Conservation (phyloP, 2,113 vertebrate genomes). For the Ranitomeya imitator region DNA sequence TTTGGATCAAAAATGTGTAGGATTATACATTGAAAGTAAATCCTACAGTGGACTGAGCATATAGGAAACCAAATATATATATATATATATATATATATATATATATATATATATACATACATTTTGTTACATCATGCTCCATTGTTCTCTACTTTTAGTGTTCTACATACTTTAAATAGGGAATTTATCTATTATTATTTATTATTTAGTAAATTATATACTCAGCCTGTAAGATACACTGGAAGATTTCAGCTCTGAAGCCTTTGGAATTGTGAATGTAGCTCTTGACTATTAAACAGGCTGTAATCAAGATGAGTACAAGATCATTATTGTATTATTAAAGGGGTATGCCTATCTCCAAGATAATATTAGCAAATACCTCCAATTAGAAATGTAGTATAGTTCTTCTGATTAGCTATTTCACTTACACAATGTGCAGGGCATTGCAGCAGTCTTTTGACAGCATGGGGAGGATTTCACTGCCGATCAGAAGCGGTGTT, state of each 20-base stretch:
- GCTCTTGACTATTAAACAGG: not conserved
- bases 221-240: too few relatives aligned
- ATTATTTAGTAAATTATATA: too few relatives aligned
- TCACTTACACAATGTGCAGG: too few relatives aligned
- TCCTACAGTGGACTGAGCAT: slow-evolving; percentile 24
- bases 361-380: too few relatives aligned
- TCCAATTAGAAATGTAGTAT: too few relatives aligned
- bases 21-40: slow-evolving; percentile 40
- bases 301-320: not conserved
- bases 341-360: too few relatives aligned
- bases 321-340: not conserved
- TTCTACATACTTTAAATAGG: not conserved
- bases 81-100: not conserved
- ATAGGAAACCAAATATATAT: slow-evolving; percentile 3
- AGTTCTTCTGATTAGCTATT: too few relatives aligned
- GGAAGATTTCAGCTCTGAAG: not conserved
- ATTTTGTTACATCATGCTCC: not conserved
- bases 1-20: slow-evolving; percentile 33
- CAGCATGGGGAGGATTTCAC: too few relatives aligned
- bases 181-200: not conserved
- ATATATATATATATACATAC: not conserved
- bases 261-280: not conserved
- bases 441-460: too few relatives aligned
- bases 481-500: too few relatives aligned
- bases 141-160: not conserved